Evolutionary conservation across 2,888 invertebrate genomes (phyloP).

Genomic region (Protonemura montana): DNA sequence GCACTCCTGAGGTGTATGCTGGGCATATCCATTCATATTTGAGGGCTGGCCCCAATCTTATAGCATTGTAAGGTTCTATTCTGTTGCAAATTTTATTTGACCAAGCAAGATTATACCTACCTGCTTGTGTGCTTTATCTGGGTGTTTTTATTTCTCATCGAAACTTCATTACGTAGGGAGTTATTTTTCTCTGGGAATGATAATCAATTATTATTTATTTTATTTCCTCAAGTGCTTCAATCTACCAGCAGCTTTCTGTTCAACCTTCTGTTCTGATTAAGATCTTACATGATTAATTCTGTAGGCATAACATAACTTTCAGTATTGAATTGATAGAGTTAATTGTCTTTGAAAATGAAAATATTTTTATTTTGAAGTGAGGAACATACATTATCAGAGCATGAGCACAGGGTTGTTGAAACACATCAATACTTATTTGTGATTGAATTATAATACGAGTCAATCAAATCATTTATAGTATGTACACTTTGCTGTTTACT

Average conservation of each 20-base stretch:
- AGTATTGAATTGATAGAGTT: neutral
- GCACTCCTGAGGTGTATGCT: constrained; percentile 15
- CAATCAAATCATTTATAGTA: neutral
- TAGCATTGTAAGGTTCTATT: too few species aligned
- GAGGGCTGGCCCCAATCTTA: constrained; percentile 31
- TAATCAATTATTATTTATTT: neutral
- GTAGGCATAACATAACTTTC: neutral
- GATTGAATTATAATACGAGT: neutral
- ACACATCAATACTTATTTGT: constrained; percentile 8
- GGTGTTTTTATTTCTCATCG: constrained; percentile 12
- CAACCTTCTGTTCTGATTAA: neutral
- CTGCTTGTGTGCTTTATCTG: neutral
- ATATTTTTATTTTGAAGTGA: too few species aligned
- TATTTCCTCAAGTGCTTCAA: neutral
- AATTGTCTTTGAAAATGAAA: neutral
- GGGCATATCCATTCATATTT: constrained; percentile 20
- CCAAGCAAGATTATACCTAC: constrained; percentile 22
- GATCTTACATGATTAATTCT: neutral
- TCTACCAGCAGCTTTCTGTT: neutral
- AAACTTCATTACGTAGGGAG: neutral
- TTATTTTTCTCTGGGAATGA: neutral
- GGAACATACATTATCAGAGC: neutral
- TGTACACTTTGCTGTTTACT: constrained; percentile 21
- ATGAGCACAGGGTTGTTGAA: neutral
- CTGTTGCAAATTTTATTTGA: constrained; percentile 24